Conservation (phyloP, 2,113 vertebrate genomes). For the human (Homo sapiens) region GRCh38 chr6:36887001-36887500, state of each 20-base stretch:
- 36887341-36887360: slow-evolving; percentile 10
- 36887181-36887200: too few species aligned
- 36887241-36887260: neutral
- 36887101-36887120: neutral
- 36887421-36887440: neutral
- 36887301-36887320: neutral
- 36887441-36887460: neutral
- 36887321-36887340: neutral
- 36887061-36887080: neutral
- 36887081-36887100: neutral
- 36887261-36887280: neutral
- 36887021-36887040: neutral
- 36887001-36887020: neutral
- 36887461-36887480: neutral
- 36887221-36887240: too few species aligned
- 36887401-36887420: neutral
- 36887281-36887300: neutral
- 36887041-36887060: neutral
- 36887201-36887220: too few species aligned
- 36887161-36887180: too few species aligned
- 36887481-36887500: neutral
- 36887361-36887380: neutral
- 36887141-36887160: too few species aligned
- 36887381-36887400: neutral
- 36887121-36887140: too few species aligned